Evolutionary conservation across 2,888 invertebrate genomes (phyloP), one percentile per base, ranked within the genome.

Genomic region (Chirona hameri): DNA sequence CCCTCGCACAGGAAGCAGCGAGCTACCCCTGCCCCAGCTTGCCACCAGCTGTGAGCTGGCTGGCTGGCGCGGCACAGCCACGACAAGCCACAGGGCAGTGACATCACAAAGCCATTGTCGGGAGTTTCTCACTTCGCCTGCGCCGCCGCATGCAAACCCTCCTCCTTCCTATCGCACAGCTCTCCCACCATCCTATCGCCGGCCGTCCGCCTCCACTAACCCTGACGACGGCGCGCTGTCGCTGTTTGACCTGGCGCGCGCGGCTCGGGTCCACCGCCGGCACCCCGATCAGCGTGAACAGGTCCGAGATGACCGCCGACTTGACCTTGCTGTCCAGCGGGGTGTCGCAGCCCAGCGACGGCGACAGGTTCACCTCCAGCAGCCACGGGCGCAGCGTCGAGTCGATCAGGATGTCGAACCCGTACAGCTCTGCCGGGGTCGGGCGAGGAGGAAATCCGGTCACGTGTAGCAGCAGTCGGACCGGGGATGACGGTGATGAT

Each of bases 361-460:
- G 98, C 5, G 97, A 97, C 31, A 98, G 89, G 88, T 98, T 98
- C 46, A 98, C 96, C 89, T 98, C 98, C 83, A 98, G 88, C 72
- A 98, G 90, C 98, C 98, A 98, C 0, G 98, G 98, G 87, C 97
- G 97, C 86, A 98, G 89, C 86, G 93, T 92, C 84, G 95, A 93
- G 88, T 98, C 98, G 83, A 85, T 92, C 81, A 98, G 90, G 86
- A 98, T 95, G 88, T 98, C 98, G 88, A 98, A 98, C 46, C 98
- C 98, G 87, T 96, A 98, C 65, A 97, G 89, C 88, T 96, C 95
- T 94, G 90, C 39, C 89, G 7, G 15, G 52, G 10, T 7, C 7
- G 52, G 52, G 52, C 3, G 52, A 12, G 52, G 52, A 18, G 18
- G 12, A 12, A 52, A 18, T 52, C 39, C n/a, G n/a, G 39, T 39